These are phyloP conservation scores for Laticauda laticaudata DNA, from an alignment of 2,113 vertebrate genomes.

Conservation along the genomic window DNA sequence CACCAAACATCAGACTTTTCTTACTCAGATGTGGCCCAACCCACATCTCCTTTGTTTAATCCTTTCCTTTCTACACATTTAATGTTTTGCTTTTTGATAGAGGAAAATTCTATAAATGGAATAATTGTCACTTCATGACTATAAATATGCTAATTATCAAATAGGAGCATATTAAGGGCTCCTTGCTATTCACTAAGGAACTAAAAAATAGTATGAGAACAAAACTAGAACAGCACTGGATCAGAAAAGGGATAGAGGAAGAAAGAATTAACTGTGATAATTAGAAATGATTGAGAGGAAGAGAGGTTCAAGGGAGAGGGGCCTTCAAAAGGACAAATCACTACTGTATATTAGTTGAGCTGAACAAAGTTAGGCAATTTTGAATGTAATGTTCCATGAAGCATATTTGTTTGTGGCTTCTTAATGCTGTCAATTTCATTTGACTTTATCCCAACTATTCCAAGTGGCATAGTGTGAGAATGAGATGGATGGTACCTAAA, in stretches of 20 bases:
- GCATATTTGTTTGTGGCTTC: background rate
- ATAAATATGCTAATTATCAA: background rate
- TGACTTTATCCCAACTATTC: background rate
- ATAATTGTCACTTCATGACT: background rate
- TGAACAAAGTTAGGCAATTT: background rate
- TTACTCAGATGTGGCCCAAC: background rate
- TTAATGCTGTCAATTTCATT: background rate
- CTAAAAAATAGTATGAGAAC: background rate
- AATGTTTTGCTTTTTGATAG: background rate
- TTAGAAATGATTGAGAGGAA: background rate
- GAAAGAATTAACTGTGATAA: background rate
- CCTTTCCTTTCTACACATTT: background rate
- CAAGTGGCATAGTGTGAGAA: background rate
- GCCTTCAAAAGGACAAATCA: background rate
- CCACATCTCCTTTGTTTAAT: background rate
- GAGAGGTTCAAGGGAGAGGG: background rate
- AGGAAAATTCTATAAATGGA: background rate
- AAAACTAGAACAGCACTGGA: background rate
- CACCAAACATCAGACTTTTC: background rate
- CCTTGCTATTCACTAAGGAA: background rate
- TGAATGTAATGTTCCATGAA: background rate
- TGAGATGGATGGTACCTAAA: background rate
- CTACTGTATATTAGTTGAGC: background rate
- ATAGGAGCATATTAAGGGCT: constrained; percentile 1
- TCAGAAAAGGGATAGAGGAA: background rate